Evolutionary conservation across 2,113 vertebrate species (phyloP).

Genomic region (Coptodon bakossiorum): DNA sequence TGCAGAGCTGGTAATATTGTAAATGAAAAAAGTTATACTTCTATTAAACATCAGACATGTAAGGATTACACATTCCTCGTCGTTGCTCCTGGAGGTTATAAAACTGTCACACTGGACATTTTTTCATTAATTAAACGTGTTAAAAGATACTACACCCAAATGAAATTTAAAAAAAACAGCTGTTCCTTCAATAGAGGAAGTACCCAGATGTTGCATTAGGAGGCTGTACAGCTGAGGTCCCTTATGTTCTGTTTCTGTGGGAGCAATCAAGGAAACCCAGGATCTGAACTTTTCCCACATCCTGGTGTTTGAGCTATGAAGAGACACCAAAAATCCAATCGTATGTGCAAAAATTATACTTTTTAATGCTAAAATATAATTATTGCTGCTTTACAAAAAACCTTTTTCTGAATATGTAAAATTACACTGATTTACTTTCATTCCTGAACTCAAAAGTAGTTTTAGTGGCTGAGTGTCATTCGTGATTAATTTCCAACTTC

Average conservation of each 20-base stretch:
- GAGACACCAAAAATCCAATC: fast-evolving
- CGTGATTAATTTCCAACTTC: not conserved
- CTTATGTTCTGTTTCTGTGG: not conserved
- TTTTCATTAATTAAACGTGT: not conserved
- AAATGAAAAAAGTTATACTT: not conserved
- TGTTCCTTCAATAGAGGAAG: not conserved
- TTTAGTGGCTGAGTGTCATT: not conserved
- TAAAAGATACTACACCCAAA: fast-evolving
- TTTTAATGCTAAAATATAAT: not conserved
- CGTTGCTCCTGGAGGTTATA: not conserved
- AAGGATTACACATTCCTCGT: not conserved
- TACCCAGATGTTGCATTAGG: fast-evolving
- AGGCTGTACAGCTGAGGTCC: not conserved
- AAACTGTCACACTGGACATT: not conserved
- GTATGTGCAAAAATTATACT: not conserved
- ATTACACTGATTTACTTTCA: not conserved
- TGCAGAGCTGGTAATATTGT: not conserved
- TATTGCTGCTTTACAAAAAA: not conserved
- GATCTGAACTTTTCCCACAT: not conserved
- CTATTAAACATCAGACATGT: not conserved
- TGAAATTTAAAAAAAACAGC: not conserved
- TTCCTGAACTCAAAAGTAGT: not conserved
- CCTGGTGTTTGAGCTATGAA: not conserved
- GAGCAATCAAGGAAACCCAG: not conserved
- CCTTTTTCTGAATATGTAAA: not conserved